Conservation (phyloP, 2,888 invertebrate species). For the Calliphora vomitoria region DNA sequence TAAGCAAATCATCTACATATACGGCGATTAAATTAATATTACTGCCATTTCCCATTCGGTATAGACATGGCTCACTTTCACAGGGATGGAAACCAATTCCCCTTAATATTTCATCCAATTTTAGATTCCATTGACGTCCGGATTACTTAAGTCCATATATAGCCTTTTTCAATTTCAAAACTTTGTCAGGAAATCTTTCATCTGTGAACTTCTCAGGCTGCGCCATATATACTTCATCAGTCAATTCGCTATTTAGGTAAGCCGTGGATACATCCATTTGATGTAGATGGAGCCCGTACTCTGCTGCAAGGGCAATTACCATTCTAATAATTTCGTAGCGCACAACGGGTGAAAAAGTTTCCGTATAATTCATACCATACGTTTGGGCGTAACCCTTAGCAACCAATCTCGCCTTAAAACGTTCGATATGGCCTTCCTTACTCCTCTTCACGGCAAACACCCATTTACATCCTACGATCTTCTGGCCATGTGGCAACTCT, state of each 20-base stretch:
- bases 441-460: slow-evolving; percentile 22
- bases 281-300: slow-evolving; percentile 70
- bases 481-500: slow-evolving; percentile 49
- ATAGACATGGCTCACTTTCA: slow-evolving; percentile 70
- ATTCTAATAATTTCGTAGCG: slow-evolving; percentile 72
- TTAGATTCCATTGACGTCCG: slow-evolving; percentile 70
- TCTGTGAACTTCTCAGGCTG: slow-evolving; percentile 65
- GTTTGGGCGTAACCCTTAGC: slow-evolving; percentile 67
- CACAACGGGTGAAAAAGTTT: slow-evolving; percentile 72
- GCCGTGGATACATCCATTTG: slow-evolving; percentile 72
- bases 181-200: slow-evolving; percentile 17
- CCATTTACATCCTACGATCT: slow-evolving; percentile 34
- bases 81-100: slow-evolving; percentile 67
- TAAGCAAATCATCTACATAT: no score
- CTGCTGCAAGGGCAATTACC: slow-evolving; percentile 70
- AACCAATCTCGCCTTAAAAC: slow-evolving; percentile 53
- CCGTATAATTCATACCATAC: slow-evolving; percentile 67
- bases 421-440: slow-evolving; percentile 9
- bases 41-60: slow-evolving; percentile 36
- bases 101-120: slow-evolving; percentile 63
- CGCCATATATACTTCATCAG: slow-evolving; percentile 65
- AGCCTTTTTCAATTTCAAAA: slow-evolving; percentile 69
- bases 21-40: no score
- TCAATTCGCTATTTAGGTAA: no score
- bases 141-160: slow-evolving; percentile 75